Percentiles rank a stretch among this genome's conserved stretches.
phyloP scores from a whole-genome alignment of 2,797 vertebrate species.

The Rousettus madagascariensis region DNA sequence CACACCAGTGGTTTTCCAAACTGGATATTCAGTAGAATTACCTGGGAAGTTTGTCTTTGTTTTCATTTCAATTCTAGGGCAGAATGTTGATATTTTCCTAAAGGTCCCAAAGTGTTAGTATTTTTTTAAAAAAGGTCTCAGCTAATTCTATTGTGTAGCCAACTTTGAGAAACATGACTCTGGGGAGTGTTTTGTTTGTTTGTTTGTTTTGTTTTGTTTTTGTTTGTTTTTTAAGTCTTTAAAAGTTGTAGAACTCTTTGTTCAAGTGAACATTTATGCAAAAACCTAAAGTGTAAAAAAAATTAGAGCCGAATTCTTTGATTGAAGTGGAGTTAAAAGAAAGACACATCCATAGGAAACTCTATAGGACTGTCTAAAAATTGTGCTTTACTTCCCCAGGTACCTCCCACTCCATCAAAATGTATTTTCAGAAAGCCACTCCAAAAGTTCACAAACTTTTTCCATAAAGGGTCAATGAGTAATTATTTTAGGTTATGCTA shows the following conservation, averaged over 20 bases:
- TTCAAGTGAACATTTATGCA: neutral
- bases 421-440: neutral
- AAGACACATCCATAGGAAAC: neutral
- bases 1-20: neutral
- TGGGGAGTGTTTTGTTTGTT: neutral
- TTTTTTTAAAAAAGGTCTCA: neutral
- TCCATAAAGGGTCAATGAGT: neutral
- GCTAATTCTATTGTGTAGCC: neutral
- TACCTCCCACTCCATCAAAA: neutral
- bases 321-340: neutral
- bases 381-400: neutral
- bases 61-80: neutral
- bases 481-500: neutral
- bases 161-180: neutral
- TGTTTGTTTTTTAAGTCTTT: neutral
- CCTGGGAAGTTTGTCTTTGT: neutral
- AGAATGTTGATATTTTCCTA: neutral
- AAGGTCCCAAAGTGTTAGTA: neutral
- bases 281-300: neutral
- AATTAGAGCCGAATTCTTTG: neutral
- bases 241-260: neutral
- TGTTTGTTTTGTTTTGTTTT: neutral
- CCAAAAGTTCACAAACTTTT: neutral
- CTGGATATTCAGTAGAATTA: neutral
- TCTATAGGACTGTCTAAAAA: neutral